Evolutionary conservation across 2,113 vertebrate species (phyloP).

Genomic region (Melierax canorus): DNA sequence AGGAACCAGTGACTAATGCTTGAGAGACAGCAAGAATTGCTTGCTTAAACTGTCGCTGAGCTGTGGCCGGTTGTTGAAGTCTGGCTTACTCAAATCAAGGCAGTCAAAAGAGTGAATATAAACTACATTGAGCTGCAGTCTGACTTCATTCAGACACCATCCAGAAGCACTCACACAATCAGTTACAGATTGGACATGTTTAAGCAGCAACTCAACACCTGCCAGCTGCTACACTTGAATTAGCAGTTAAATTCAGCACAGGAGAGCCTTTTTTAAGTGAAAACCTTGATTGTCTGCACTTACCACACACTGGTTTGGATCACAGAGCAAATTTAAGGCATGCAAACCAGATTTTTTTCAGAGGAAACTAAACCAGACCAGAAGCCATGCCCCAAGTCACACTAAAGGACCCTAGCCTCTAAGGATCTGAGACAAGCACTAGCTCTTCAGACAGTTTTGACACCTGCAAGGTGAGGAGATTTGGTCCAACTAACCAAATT

Average conservation of each 20-base stretch:
- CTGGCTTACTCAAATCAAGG: neutral
- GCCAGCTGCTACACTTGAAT: neutral
- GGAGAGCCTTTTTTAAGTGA: neutral
- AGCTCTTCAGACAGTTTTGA: neutral
- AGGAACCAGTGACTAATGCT: neutral
- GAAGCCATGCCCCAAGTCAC: accelerated
- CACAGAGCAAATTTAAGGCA: neutral
- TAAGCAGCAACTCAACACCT: neutral
- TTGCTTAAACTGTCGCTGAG: neutral
- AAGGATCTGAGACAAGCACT: neutral
- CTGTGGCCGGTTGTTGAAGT: neutral
- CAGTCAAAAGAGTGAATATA: neutral
- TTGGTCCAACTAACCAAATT: neutral
- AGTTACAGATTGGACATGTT: neutral
- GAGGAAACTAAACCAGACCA: neutral
- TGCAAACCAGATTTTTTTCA: neutral
- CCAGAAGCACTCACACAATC: neutral
- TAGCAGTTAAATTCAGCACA: neutral
- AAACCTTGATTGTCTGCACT: neutral
- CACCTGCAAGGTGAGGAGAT: too few species aligned
- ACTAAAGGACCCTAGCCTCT: neutral
- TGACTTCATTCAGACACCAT: neutral
- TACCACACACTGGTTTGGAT: neutral
- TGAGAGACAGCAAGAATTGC: neutral
- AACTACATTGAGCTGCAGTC: neutral